phyloP scores from a whole-genome alignment of 2,888 invertebrate species.

The Eulithis testata region DNA sequence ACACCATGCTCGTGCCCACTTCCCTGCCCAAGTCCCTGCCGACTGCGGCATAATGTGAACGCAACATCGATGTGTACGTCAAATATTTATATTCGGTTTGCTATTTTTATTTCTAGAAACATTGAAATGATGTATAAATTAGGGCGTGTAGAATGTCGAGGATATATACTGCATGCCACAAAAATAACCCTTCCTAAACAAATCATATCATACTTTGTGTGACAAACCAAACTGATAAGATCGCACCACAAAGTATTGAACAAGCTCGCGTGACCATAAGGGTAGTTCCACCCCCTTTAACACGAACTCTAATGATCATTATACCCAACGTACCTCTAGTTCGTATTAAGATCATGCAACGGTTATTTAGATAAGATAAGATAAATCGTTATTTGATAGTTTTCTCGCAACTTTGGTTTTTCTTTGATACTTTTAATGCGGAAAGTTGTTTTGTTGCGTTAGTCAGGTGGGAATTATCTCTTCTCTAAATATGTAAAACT shows the following conservation, averaged over 20 bases:
- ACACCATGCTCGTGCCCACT: too few relatives aligned
- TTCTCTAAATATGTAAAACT: too few relatives aligned
- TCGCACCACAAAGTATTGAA: slow-evolving; percentile 20
- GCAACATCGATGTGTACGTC: too few relatives aligned
- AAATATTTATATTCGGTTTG: too few relatives aligned
- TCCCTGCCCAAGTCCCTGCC: too few relatives aligned
- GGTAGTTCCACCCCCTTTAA: slow-evolving; percentile 16
- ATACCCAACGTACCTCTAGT: slow-evolving; percentile 26
- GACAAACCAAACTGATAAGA: slow-evolving; percentile 15
- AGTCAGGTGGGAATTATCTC: slow-evolving; percentile 1
- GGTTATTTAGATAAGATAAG: neutral
- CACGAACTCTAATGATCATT: slow-evolving; percentile 25
- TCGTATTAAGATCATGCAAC: slow-evolving; percentile 26
- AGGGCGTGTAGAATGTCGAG: neutral
- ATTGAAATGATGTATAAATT: too few relatives aligned
- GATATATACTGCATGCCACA: slow-evolving; percentile 4
- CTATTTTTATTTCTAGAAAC: too few relatives aligned
- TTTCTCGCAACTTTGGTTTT: slow-evolving; percentile 13
- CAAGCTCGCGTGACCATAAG: slow-evolving; percentile 26
- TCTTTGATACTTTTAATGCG: neutral
- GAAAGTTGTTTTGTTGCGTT: neutral
- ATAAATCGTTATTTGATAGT: slow-evolving; percentile 14
- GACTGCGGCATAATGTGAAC: too few relatives aligned
- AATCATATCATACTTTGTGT: slow-evolving; percentile 18
- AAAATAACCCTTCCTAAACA: slow-evolving; percentile 4